These are phyloP conservation scores for Paramormyrops hopkinsi DNA, from an alignment of 2,797 vertebrate species.

Conservation along the genomic window DNA sequence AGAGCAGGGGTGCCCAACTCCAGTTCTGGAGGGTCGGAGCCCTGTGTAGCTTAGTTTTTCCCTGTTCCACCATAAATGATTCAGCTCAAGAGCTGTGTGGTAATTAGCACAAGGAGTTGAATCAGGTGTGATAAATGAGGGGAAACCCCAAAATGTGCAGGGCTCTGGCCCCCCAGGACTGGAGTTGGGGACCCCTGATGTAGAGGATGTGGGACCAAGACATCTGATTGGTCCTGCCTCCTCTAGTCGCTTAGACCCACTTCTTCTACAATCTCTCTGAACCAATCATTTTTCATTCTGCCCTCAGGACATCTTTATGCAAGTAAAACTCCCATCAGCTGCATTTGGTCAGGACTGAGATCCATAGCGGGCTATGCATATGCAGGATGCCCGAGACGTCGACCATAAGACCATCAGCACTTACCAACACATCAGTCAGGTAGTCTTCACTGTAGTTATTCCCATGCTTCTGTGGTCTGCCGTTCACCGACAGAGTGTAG, in stretches of 20 bases:
- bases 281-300: neutral
- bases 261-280: neutral
- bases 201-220: neutral
- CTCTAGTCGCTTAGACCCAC: neutral
- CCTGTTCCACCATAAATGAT: too few relatives aligned
- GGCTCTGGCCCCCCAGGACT: too few relatives aligned
- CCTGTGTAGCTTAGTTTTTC: too few relatives aligned
- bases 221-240: neutral
- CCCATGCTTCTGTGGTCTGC: conserved; percentile 76
- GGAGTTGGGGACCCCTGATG: too few relatives aligned
- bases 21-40: too few relatives aligned
- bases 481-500: conserved; percentile 92
- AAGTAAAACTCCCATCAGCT: neutral
- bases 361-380: neutral
- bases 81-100: too few relatives aligned
- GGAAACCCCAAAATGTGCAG: too few relatives aligned
- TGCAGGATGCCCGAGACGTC: neutral
- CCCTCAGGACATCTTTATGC: neutral
- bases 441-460: conserved; percentile 88
- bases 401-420: conserved; percentile 27
- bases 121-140: too few relatives aligned
- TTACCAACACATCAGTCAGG: conserved; percentile 91
- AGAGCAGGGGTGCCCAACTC: too few relatives aligned
- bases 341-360: neutral
- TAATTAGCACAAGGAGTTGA: too few relatives aligned